Evolutionary conservation across 1,140 invertebrate species (phyloP).

Genomic region (Zaprionus lachaisei): DNA sequence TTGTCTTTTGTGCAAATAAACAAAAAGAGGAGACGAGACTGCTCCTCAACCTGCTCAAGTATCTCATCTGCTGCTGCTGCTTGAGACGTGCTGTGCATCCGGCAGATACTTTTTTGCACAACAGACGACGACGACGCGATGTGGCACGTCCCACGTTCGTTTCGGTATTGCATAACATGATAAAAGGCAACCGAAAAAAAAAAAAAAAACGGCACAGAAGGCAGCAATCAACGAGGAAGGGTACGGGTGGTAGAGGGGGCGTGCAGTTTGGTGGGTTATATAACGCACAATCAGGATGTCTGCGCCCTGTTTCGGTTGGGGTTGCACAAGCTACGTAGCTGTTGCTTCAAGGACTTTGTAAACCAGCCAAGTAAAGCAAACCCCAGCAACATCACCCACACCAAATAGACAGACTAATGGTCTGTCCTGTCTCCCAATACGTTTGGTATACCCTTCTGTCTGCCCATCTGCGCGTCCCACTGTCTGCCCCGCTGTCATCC

Average conservation of each 20-base stretch:
- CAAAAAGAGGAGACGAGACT: neutral
- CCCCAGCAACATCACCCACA: neutral
- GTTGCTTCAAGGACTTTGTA: slow-evolving; percentile 76
- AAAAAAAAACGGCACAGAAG: slow-evolving; percentile 7
- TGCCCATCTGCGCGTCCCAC: neutral
- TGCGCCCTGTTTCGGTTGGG: neutral
- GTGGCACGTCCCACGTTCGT: slow-evolving; percentile 41
- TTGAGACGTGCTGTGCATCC: slow-evolving; percentile 42
- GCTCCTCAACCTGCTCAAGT: slow-evolving; percentile 13
- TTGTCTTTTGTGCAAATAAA: neutral
- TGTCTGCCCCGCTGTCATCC: slow-evolving; percentile 10
- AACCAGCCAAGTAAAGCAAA: slow-evolving; percentile 22
- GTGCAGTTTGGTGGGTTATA: slow-evolving; percentile 1
- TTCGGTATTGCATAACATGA: slow-evolving; percentile 47
- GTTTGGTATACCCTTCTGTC: neutral
- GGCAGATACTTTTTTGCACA: slow-evolving; percentile 52
- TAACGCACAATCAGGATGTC: slow-evolving; percentile 8
- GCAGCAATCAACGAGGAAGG: neutral
- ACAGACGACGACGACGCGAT: slow-evolving; percentile 12
- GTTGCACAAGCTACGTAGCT: slow-evolving; percentile 38
- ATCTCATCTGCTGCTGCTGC: neutral
- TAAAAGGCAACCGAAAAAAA: slow-evolving; percentile 15
- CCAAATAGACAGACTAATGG: neutral
- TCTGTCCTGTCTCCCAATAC: neutral
- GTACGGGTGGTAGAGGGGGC: neutral